A percentile compares a stretch with the other conserved stretches of the same genome.
Conservation (phyloP, 23 tunicate species). For the Phallusia fumigata region DNA sequence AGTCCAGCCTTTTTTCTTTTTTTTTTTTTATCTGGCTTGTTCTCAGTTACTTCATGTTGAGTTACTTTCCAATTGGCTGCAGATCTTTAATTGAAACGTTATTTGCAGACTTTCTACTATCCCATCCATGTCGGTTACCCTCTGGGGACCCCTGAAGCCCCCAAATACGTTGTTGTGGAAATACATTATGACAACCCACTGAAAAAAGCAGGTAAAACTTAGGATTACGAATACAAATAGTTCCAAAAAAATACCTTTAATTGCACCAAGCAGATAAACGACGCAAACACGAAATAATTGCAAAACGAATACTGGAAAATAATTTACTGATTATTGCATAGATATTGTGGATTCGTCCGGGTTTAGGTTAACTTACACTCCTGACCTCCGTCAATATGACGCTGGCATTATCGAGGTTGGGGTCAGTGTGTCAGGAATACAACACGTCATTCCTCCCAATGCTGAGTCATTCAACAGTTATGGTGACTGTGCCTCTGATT, state of each 20-base stretch:
- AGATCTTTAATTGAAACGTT: no score
- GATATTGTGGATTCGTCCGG: conserved; percentile 44
- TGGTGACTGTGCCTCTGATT: conserved; percentile 30
- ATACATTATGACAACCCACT: conserved; percentile 46
- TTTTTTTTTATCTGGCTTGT: no score
- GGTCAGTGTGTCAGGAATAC: background rate
- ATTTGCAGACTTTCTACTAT: conserved; percentile 2
- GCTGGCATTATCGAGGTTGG: conserved; percentile 34
- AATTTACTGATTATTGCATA: background rate
- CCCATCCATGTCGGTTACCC: conserved; percentile 32
- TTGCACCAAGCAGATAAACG: no score
- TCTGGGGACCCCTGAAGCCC: conserved; percentile 20
- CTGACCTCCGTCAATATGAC: conserved; percentile 31
- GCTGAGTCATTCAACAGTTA: conserved; percentile 24
- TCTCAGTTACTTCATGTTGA: no score
- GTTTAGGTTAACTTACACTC: conserved; percentile 33
- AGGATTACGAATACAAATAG: no score
- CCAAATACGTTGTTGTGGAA: conserved; percentile 18
- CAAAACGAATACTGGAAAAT: no score
- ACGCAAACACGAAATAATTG: no score
- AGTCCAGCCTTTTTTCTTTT: no score
- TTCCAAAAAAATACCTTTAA: no score
- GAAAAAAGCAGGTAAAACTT: conserved; percentile 8
- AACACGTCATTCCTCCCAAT: conserved; percentile 57
- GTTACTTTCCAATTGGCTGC: no score